Conservation (phyloP, 2,113 vertebrate species). For the Peromyscus leucopus region DNA sequence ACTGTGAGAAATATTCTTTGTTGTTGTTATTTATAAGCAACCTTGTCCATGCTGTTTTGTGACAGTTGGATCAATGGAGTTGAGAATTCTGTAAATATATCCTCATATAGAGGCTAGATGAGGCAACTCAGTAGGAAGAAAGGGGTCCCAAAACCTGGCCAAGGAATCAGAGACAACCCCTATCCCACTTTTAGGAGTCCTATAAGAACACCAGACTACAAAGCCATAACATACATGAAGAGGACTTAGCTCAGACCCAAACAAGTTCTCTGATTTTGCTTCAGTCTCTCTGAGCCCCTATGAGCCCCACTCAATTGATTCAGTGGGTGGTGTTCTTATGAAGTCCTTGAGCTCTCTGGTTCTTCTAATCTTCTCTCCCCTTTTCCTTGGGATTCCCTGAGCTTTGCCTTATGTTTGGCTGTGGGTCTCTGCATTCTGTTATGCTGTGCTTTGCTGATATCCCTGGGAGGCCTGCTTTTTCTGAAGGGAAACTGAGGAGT, state of each 20-base stretch:
- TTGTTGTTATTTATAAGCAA: not conserved
- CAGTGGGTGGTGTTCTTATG: not conserved
- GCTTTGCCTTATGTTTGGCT: not conserved
- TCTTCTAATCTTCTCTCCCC: not conserved
- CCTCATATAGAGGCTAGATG: not conserved
- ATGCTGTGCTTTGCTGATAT: not conserved
- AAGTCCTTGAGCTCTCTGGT: not conserved
- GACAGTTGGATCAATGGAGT: not conserved
- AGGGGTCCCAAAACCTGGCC: not conserved
- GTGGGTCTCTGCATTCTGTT: not conserved
- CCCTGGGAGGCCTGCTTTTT: not conserved
- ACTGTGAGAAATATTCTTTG: not conserved
- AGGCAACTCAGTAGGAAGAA: too few relatives aligned
- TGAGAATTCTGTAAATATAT: not conserved
- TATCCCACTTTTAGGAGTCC: not conserved
- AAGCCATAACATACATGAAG: too few relatives aligned
- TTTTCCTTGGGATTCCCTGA: not conserved
- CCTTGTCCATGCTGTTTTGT: not conserved
- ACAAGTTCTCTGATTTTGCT: not conserved
- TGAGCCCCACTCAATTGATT: not conserved
- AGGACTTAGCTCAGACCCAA: not conserved
- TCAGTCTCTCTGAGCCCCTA: not conserved
- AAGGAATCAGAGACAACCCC: not conserved
- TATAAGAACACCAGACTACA: not conserved
- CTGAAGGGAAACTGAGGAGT: not conserved